These are phyloP conservation scores for Cetonia aurata DNA, from an alignment of 2,888 invertebrate species.

Conservation along the genomic window DNA sequence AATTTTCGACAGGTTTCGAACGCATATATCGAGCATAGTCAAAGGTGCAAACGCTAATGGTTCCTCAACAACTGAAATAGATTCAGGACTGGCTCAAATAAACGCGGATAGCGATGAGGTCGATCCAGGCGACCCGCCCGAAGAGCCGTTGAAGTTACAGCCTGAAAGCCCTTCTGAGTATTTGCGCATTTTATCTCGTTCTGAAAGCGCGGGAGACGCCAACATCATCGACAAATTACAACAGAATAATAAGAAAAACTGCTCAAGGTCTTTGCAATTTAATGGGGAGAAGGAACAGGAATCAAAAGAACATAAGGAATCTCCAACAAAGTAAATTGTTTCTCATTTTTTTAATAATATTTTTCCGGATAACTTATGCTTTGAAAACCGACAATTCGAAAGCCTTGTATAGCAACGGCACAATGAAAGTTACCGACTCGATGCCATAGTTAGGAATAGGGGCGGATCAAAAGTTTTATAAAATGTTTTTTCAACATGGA, in stretches of 20 bases:
- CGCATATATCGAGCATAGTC: constrained; percentile 76
- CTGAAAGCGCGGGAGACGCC: constrained; percentile 85
- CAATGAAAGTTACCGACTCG: too few relatives aligned
- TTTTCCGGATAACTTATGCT: not conserved
- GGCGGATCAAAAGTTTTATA: too few relatives aligned
- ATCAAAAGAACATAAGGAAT: constrained; percentile 63
- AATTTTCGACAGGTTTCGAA: constrained; percentile 72
- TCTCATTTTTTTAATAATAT: not conserved
- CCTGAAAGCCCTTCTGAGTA: constrained; percentile 73
- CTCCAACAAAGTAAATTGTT: constrained; percentile 70
- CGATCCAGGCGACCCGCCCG: constrained; percentile 41
- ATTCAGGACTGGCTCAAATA: constrained; percentile 51
- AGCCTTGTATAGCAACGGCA: too few relatives aligned
- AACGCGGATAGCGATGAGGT: constrained; percentile 39
- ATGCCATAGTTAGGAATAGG: too few relatives aligned
- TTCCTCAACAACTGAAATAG: constrained; percentile 55
- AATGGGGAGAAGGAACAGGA: constrained; percentile 68
- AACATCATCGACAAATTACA: constrained; percentile 80
- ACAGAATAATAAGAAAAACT: constrained; percentile 67
- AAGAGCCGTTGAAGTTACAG: constrained; percentile 46
- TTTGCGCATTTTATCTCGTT: constrained; percentile 72
- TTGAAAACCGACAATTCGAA: too few relatives aligned
- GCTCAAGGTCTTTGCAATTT: constrained; percentile 72
- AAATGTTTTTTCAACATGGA: too few relatives aligned
- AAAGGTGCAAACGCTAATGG: constrained; percentile 58